These are phyloP conservation scores for Pecten maximus DNA, from an alignment of 2,888 invertebrate species.

Conservation along the genomic window DNA sequence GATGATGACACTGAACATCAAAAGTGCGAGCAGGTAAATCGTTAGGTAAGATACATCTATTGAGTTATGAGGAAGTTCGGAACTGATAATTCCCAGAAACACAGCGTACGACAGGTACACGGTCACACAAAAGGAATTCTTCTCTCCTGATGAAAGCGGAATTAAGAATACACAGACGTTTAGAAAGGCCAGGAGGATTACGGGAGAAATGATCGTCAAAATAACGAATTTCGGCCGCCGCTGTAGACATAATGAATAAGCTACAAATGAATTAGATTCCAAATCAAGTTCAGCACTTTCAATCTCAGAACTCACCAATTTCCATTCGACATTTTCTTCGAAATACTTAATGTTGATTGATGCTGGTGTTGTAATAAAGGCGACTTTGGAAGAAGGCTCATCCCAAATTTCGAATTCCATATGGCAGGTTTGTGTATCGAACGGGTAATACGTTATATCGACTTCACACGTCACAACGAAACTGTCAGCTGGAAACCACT, in stretches of 20 bases:
- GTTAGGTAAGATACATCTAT: neutral
- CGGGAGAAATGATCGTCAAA: neutral
- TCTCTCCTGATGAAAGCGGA: neutral
- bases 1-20: neutral
- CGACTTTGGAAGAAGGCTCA: neutral
- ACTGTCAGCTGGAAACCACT: neutral
- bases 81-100: neutral
- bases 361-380: neutral
- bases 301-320: neutral
- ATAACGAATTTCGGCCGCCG: neutral
- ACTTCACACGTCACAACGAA: neutral
- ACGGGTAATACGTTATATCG: neutral
- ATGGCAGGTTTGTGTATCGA: neutral
- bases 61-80: neutral
- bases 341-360: neutral
- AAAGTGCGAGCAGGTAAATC: neutral
- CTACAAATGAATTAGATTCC: neutral
- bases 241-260: neutral
- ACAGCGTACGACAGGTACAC: slow-evolving; percentile 14
- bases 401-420: neutral
- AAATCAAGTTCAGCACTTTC: neutral
- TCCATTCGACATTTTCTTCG: neutral
- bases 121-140: slow-evolving; percentile 16
- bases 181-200: neutral
- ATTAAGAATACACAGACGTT: neutral